phyloP scores from a whole-genome alignment of 2,113 vertebrate genomes.

The Bos taurus region DNA sequence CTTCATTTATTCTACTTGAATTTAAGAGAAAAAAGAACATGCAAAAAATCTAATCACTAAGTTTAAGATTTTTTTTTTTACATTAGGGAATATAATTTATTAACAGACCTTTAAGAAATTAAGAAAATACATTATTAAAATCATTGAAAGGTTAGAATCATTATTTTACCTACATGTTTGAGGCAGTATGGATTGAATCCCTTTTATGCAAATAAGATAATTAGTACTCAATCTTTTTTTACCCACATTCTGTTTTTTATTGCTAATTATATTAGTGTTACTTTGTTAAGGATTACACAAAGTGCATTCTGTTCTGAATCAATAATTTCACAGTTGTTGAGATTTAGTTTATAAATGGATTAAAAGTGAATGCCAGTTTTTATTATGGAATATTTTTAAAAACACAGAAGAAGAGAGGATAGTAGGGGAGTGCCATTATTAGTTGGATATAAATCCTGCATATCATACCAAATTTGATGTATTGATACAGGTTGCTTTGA shows the following conservation, averaged over 20 bases:
- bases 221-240: conserved; percentile 57
- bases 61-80: neutral
- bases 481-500: neutral
- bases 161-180: conserved; percentile 12
- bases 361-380: conserved; percentile 40
- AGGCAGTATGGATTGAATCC: conserved; percentile 27
- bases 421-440: neutral
- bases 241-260: conserved; percentile 43
- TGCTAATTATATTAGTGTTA: conserved; percentile 66
- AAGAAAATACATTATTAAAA: conserved; percentile 32
- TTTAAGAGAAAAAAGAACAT: neutral
- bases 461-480: neutral
- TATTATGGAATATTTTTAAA: neutral
- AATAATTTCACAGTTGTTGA: conserved; percentile 40
- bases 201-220: conserved; percentile 63
- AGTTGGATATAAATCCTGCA: neutral
- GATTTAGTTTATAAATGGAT: conserved; percentile 42
- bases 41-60: neutral
- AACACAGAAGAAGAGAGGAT: neutral
- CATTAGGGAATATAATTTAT: neutral
- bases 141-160: conserved; percentile 20
- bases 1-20: neutral
- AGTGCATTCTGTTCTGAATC: conserved; percentile 56
- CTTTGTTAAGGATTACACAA: conserved; percentile 57
- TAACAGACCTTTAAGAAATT: neutral